Base-by-base conservation (phyloP, 53 echinoderm and acorn worm species). In the Echinometra lucunter region DNA sequence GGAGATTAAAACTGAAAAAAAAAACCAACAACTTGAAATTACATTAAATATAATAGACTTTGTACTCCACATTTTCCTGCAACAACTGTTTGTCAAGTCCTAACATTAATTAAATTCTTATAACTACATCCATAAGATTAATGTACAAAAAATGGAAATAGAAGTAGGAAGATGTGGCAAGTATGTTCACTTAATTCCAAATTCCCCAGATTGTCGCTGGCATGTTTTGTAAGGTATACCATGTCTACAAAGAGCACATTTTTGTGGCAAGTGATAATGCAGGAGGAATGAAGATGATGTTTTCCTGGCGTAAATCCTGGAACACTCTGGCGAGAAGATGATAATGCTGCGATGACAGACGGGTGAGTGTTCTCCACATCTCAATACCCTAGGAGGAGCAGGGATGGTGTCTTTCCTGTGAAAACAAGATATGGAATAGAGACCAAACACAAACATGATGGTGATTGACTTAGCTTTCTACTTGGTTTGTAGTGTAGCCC, bases 291-390 rank as follows among this genome's bases (percentile, higher is more conserved):
- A 85, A 47, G 85, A 85, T 49, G 85, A 49, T 85, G 85, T 85
- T 85, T n/a, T 85, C 28, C 49, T 49, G 45, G 49, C 28, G 45
- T 13, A 85, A 85, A 85, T 45, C 85, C 85, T n/a, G 30, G n/a
- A 85, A 49, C 85, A 85, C 85, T 85, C 85, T 85, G 45, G 45
- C 47, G 85, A 85, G 85, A 85, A 85, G 85, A 85, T 85, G 85
- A 85, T 85, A 85, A 85, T 85, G 85, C 45, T 85, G n/a, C 85
- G 85, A 47, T 85, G 85, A 85, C 45, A 85, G 85, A 85, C 49
- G 27, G 45, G n/a, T 8, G 85, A 47, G 49, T 85, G 49, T 49
- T 85, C 85, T 30, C 49, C 45, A 53, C 85, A 53, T 85, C 85
- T 53, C 85, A 47, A 85, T 85, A 85, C 25, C 47, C 38, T 18